Evolutionary conservation across 2,113 vertebrate species (phyloP).

Genomic region (Rattus norvegicus): DNA sequence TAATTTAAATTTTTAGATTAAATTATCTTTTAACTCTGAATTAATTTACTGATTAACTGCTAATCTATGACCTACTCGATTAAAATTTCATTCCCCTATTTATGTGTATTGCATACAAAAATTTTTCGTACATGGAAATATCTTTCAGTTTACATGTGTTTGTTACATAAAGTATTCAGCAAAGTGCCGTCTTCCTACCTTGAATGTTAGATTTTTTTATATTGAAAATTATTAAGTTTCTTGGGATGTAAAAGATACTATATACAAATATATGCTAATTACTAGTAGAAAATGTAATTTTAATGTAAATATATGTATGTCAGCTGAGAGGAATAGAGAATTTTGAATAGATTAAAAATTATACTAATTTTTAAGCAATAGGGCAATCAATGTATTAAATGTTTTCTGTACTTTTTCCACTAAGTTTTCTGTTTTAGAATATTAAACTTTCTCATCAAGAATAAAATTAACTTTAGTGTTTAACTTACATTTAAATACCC

Average conservation of each 20-base stretch:
- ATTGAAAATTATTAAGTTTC: not conserved
- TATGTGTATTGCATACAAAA: not conserved
- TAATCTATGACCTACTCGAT: not conserved
- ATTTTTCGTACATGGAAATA: not conserved
- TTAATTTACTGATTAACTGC: not conserved
- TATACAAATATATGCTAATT: not conserved
- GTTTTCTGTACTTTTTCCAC: not conserved
- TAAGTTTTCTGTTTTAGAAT: not conserved
- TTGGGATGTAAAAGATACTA: not conserved
- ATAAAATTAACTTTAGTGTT: not conserved
- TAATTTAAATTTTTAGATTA: not conserved
- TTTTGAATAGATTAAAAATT: not conserved
- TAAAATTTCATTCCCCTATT: not conserved
- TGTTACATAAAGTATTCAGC: not conserved
- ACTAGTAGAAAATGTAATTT: not conserved
- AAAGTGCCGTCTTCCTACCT: not conserved
- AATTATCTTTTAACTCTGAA: not conserved
- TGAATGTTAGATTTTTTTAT: not conserved
- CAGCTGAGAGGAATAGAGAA: not conserved
- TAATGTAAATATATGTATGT: not conserved
- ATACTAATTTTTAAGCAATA: not conserved
- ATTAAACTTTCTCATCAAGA: not conserved
- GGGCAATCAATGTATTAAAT: not conserved
- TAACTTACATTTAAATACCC: not conserved
- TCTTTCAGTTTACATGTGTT: not conserved